These are phyloP conservation scores for Maylandia zebra DNA, from an alignment of 2,113 vertebrate species.

Conservation along the genomic window DNA sequence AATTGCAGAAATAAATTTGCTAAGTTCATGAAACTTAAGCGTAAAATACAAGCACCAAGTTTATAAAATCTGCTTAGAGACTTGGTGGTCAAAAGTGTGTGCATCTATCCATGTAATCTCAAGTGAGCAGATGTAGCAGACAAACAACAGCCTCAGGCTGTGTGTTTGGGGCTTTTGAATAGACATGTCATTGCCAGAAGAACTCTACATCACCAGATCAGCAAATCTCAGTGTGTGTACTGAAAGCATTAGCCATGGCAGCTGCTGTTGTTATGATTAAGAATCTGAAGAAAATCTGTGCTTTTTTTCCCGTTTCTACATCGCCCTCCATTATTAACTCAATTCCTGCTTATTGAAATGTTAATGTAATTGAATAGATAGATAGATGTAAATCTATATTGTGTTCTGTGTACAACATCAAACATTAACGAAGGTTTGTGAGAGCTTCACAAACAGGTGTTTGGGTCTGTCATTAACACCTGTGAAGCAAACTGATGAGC, in stretches of 20 bases:
- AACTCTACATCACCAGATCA: conserved; percentile 12
- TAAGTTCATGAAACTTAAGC: neutral
- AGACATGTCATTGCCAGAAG: conserved; percentile 55
- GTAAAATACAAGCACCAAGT: neutral
- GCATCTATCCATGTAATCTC: neutral
- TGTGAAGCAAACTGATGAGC: neutral
- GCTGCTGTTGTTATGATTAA: neutral
- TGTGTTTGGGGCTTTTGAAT: conserved; percentile 18
- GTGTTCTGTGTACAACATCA: neutral
- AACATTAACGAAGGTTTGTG: neutral
- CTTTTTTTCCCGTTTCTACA: neutral
- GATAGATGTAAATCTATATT: neutral
- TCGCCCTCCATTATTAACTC: neutral
- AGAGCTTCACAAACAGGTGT: neutral
- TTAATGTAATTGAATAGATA: neutral
- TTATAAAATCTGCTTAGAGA: neutral
- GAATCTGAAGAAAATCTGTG: neutral
- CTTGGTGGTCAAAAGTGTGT: neutral
- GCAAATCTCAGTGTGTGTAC: neutral
- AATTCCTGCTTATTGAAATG: neutral
- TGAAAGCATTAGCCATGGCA: neutral
- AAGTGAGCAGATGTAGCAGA: conserved; percentile 43
- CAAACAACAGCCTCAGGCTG: conserved; percentile 22
- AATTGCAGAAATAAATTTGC: neutral
- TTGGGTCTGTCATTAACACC: conserved; percentile 27